These are phyloP conservation scores for Anhinga rufa DNA, from an alignment of 2,113 vertebrate species.

Conservation along the genomic window DNA sequence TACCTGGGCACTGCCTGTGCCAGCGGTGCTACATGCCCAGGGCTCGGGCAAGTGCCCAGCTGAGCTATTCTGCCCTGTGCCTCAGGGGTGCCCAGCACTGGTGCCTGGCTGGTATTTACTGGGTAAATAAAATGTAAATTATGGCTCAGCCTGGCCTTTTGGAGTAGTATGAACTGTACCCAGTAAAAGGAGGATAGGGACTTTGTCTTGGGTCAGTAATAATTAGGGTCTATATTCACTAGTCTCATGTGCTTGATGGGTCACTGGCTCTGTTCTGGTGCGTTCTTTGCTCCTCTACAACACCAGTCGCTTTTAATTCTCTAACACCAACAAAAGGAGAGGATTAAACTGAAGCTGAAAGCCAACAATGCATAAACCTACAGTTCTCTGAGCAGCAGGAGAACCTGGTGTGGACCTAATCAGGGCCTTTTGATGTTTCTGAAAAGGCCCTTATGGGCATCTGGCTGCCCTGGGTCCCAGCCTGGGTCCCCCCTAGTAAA, in stretches of 20 bases:
- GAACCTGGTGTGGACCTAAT: not conserved
- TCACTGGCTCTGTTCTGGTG: not conserved
- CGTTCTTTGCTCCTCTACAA: not conserved
- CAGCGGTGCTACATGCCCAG: not conserved
- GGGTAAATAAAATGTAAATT: not conserved
- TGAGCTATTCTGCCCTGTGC: not conserved
- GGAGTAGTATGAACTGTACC: not conserved
- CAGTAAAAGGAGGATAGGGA: not conserved
- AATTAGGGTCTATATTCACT: not conserved
- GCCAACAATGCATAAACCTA: not conserved
- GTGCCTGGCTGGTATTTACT: not conserved
- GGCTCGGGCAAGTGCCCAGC: not conserved
- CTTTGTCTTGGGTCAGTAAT: not conserved
- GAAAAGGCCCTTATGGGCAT: not conserved
- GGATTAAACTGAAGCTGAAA: not conserved
- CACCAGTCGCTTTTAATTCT: not conserved
- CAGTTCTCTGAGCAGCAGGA: not conserved
- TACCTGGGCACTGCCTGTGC: not conserved
- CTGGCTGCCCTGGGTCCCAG: not conserved
- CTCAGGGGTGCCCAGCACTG: not conserved
- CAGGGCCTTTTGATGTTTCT: not conserved
- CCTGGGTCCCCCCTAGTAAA: not conserved
- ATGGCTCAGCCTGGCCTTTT: not conserved
- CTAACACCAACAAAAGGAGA: not conserved
- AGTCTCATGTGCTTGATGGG: not conserved